Evolutionary conservation across 2,797 vertebrate species (phyloP).

Genomic region (Myotis myotis): DNA sequence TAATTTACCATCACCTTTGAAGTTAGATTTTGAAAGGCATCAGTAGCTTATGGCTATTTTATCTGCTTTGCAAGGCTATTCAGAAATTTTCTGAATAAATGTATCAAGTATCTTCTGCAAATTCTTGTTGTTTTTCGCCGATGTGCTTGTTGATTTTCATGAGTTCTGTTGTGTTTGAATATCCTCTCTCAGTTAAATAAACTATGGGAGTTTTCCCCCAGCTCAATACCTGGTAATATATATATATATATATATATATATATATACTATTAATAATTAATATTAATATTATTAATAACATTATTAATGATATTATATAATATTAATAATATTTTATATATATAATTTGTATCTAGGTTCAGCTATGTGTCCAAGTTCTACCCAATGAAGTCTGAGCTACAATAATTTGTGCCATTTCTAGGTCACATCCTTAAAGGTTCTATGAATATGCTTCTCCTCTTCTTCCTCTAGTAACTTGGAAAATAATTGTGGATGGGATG

Average conservation of each 20-base stretch:
- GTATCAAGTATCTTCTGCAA: background rate
- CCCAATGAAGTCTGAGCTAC: background rate
- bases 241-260: no score
- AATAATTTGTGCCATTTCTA: background rate
- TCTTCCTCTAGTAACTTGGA: background rate
- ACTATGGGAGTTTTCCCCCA: background rate
- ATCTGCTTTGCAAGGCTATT: background rate
- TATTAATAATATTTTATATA: no score
- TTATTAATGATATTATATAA: no score
- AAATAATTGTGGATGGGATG: background rate
- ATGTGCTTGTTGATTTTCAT: background rate
- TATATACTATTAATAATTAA: no score
- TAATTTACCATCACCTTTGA: slow-evolving; percentile 40
- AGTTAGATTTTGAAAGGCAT: slow-evolving; percentile 3
- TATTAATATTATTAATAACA: no score
- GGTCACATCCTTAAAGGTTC: background rate
- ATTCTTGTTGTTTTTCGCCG: background rate
- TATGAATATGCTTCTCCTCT: background rate
- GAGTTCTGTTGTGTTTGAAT: background rate
- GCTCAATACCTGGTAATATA: background rate
- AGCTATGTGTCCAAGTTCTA: background rate
- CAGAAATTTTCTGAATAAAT: background rate
- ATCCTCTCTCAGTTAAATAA: background rate
- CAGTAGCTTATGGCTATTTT: background rate
- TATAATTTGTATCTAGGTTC: background rate